These are phyloP conservation scores for Lasiurus cinereus DNA, from an alignment of 2,113 vertebrate species.

Conservation along the genomic window DNA sequence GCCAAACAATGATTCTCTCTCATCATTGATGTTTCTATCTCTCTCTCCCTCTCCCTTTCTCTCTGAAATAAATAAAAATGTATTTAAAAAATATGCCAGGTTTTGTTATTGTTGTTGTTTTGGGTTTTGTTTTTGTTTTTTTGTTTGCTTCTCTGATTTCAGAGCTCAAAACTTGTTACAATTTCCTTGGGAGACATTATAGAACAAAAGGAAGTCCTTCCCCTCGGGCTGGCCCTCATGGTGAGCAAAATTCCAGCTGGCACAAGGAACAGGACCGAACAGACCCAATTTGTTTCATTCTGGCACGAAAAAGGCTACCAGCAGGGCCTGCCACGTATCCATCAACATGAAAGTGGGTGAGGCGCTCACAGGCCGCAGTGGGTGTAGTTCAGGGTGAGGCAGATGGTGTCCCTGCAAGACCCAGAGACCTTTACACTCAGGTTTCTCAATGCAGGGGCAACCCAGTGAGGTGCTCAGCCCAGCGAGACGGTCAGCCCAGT, in stretches of 20 bases:
- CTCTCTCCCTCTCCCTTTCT: no score
- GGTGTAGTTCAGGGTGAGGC: background rate
- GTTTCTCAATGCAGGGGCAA: background rate
- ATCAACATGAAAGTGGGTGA: background rate
- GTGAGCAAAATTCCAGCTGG: background rate
- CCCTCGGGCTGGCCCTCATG: background rate
- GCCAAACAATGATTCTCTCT: no score
- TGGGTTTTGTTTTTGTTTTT: background rate
- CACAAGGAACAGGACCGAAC: background rate
- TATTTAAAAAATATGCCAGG: no score
- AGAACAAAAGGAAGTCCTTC: constrained; percentile 47
- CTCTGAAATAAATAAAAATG: no score
- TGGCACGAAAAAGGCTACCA: constrained; percentile 8
- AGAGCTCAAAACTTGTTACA: background rate
- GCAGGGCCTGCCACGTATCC: background rate
- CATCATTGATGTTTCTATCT: no score
- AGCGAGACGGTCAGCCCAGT: no score
- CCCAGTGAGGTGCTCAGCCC: background rate
- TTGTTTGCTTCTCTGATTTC: constrained; percentile 27
- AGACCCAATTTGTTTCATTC: constrained; percentile 58
- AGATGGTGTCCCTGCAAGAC: background rate
- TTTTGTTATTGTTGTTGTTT: background rate
- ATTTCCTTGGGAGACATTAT: constrained; percentile 31
- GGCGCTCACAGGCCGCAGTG: background rate
- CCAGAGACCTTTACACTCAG: background rate